Evolutionary conservation across 2,113 vertebrate genomes (phyloP).

Genomic region (Solea senegalensis): DNA sequence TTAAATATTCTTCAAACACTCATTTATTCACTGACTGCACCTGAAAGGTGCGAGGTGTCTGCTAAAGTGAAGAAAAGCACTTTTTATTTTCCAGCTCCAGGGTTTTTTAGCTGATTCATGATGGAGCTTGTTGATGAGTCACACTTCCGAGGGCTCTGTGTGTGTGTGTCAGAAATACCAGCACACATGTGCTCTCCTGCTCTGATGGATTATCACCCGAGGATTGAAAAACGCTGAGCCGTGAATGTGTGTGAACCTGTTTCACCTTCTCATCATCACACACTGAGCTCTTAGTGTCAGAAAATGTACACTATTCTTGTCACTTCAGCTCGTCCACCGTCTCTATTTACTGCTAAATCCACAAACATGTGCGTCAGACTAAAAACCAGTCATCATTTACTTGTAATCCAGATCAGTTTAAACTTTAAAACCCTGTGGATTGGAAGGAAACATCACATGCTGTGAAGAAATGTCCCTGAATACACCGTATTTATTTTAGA

Average conservation of each 20-base stretch:
- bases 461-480: too few relatives aligned
- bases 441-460: too few relatives aligned
- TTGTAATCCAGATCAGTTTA: too few relatives aligned
- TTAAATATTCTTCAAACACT: not conserved
- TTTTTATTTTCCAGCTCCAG: slow-evolving; percentile 6
- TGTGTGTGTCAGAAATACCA: slow-evolving; percentile 10
- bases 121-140: slow-evolving; percentile 23
- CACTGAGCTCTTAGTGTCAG: not conserved
- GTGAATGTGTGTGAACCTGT: slow-evolving; percentile 22
- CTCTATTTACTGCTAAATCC: slow-evolving; percentile 4
- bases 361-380: not conserved
- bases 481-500: too few relatives aligned
- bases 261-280: not conserved
- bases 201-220: not conserved
- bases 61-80: not conserved
- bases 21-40: not conserved
- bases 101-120: slow-evolving; percentile 28
- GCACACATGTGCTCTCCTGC: slow-evolving; percentile 27
- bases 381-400: too few relatives aligned
- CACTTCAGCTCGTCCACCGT: slow-evolving; percentile 2
- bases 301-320: not conserved
- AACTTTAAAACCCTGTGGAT: too few relatives aligned
- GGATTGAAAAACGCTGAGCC: not conserved
- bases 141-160: not conserved
- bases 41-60: not conserved